Base-by-base conservation (phyloP, 1,140 invertebrate genomes). In the Phymastichus coffea region DNA sequence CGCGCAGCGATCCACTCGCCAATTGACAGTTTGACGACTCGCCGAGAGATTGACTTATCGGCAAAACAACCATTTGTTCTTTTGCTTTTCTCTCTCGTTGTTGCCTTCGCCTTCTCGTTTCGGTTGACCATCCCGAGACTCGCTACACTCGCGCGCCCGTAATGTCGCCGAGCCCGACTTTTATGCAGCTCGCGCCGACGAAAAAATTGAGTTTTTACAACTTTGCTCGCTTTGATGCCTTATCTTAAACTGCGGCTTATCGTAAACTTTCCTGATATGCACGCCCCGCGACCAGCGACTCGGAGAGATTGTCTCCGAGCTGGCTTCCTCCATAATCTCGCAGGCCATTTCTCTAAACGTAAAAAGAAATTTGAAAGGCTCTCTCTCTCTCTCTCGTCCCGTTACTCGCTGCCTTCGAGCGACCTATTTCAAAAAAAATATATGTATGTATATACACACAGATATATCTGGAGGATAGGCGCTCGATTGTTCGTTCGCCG, bases 131-230 rank as follows among this genome's bases (percentile, higher is more conserved):
- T 10, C n/a, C n/a, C n/a, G n/a, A n/a, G n/a, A n/a, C n/a, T n/a
- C n/a, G n/a, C n/a, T n/a, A n/a, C n/a, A n/a, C 10, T 28, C 10
- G 15, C 22, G n/a, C 15, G 28, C 15, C 3, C 2, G 17, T 4
- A 8, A 14, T 15, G 28, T 9, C 20, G 7, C 44, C 14, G 9
- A 14, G 2, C 19, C 23, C 23, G 17, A n/a, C 35, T 28, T 14
- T 28, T 15, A 15, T 9, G n/a, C 7, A 30, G 12, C 20, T 19
- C 19, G 12, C 33, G 15, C 4, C 0, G 1, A 7, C 9, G 3
- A 30, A 19, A 51, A 57, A 57, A 57, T 57, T 57, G 38, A 57
- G 46, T 57, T 57, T 57, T 57, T 57, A 57, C 37, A 33, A 57
- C 47, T 57, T 25, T 23, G 15, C 23, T 49, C 30, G 48, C 17